These are phyloP conservation scores for Calephelis virginiensis DNA, from an alignment of 1,140 invertebrate genomes.

Conservation along the genomic window DNA sequence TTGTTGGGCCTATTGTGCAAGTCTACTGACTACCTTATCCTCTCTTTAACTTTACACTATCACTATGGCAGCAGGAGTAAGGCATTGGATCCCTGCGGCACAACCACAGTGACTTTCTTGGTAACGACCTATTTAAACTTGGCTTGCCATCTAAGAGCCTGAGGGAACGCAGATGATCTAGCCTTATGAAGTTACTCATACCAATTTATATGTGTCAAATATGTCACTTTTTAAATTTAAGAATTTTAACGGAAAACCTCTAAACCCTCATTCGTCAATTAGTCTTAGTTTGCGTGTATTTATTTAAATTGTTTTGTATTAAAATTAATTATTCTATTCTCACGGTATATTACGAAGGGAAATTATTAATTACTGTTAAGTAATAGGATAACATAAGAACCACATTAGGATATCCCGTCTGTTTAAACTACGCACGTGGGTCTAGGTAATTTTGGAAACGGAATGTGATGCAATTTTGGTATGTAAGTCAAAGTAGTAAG, in stretches of 20 bases:
- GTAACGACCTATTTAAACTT: too few relatives aligned
- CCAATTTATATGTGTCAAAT: too few relatives aligned
- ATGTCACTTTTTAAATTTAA: too few relatives aligned
- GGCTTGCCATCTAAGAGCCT: too few relatives aligned
- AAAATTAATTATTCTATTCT: conserved; percentile 1
- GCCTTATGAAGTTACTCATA: too few relatives aligned
- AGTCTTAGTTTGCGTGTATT: not conserved
- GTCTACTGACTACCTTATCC: too few relatives aligned
- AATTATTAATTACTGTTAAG: conserved; percentile 10
- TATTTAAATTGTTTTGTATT: conserved; percentile 7
- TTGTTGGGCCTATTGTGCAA: too few relatives aligned
- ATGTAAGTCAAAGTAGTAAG: not conserved
- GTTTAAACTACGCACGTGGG: not conserved
- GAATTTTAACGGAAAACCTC: not conserved
- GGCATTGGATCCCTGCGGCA: too few relatives aligned
- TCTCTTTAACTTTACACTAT: too few relatives aligned
- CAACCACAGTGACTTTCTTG: too few relatives aligned
- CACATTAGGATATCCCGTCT: conserved; percentile 9
- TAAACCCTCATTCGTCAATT: not conserved
- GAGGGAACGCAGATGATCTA: too few relatives aligned
- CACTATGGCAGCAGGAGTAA: too few relatives aligned
- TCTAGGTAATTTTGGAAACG: not conserved
- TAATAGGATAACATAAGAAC: conserved; percentile 11
- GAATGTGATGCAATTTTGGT: not conserved
- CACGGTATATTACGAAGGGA: not conserved